Evolutionary conservation across 1,140 invertebrate genomes (phyloP).

Genomic region (Thereuonema tuberculata): DNA sequence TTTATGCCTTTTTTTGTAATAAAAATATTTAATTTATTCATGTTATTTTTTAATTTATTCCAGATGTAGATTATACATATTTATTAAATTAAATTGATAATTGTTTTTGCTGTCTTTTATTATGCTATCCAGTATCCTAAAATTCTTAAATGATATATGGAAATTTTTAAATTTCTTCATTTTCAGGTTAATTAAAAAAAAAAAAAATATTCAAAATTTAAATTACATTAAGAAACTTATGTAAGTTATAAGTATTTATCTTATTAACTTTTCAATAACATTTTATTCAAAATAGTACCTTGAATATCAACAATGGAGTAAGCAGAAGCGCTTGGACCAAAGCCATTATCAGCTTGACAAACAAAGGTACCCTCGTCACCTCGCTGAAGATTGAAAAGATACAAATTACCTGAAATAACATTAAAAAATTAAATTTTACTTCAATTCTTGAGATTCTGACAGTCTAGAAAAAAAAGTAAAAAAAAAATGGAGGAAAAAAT

Average conservation of each 20-base stretch:
- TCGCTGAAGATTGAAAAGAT: constrained; percentile 43
- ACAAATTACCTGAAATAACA: constrained; percentile 44
- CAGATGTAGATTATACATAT: no score
- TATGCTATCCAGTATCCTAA: no score
- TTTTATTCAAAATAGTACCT: constrained; percentile 18
- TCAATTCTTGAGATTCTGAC: not conserved
- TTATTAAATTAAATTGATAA: no score
- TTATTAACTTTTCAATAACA: constrained; percentile 2
- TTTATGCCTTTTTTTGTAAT: no score
- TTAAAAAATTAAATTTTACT: constrained; percentile 29
- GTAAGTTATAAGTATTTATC: not conserved
- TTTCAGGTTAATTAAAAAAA: not conserved
- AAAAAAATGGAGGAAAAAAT: no score
- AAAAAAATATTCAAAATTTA: not conserved
- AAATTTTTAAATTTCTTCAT: constrained; percentile 2
- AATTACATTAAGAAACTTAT: no score
- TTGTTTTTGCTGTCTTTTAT: no score
- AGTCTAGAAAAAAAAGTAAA: constrained; percentile 6
- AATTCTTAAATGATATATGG: not conserved
- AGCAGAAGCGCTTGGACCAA: constrained; percentile 20
- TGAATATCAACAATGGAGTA: constrained; percentile 24
- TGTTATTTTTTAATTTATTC: no score
- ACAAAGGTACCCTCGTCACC: constrained; percentile 54
- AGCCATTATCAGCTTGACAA: constrained; percentile 39
- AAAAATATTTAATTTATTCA: no score